Conservation (phyloP, 2,113 vertebrate genomes). For the Cathartes aura region DNA sequence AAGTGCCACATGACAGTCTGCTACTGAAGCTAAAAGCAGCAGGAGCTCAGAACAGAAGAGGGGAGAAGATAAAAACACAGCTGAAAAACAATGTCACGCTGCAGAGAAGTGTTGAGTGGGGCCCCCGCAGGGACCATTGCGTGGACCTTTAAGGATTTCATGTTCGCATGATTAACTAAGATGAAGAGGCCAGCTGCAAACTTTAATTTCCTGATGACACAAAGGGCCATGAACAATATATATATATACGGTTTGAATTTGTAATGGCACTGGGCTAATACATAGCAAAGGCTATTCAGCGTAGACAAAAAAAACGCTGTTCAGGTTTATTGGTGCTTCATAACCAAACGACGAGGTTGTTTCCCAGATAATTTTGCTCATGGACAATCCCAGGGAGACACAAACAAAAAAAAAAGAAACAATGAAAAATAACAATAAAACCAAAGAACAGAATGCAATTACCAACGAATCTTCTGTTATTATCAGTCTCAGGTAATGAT, state of each 20-base stretch:
- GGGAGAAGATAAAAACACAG: conserved; percentile 68
- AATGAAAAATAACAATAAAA: neutral
- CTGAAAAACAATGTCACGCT: conserved; percentile 71
- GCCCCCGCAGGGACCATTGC: conserved; percentile 69
- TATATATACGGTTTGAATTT: conserved; percentile 76
- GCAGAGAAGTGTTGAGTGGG: conserved; percentile 70
- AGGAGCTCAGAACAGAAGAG: conserved; percentile 66
- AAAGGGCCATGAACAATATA: conserved; percentile 78
- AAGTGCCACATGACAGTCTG: conserved; percentile 64
- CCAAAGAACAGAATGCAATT: neutral
- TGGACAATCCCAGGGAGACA: neutral
- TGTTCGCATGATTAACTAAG: conserved; percentile 82
- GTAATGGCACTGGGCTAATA: conserved; percentile 66
- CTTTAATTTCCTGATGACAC: conserved; percentile 83
- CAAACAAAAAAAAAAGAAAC: neutral
- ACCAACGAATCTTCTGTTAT: neutral
- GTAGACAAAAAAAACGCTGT: neutral
- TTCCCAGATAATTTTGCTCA: conserved; percentile 15
- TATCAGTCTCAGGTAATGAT: neutral
- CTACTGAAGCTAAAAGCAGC: conserved; percentile 68
- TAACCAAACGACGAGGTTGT: neutral
- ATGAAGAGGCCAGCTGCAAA: conserved; percentile 85
- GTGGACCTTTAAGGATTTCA: conserved; percentile 77
- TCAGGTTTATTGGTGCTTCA: conserved; percentile 23
- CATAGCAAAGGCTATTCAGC: conserved; percentile 49